Evolutionary conservation across 2,113 vertebrate genomes (phyloP), one percentile per base, ranked within the genome.

Genomic region (Prinia subflava): DNA sequence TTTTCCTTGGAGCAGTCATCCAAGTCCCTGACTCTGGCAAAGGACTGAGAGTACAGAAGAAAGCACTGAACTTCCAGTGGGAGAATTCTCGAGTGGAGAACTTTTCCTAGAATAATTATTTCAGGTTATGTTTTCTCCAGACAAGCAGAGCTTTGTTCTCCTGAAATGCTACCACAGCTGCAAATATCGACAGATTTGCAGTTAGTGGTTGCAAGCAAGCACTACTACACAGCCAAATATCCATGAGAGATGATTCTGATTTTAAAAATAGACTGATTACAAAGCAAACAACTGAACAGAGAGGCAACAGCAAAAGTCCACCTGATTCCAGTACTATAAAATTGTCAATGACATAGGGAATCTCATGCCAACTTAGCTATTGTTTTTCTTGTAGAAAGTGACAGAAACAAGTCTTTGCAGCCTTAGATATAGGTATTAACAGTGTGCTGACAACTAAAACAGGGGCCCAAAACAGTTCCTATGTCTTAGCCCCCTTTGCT

Each of bases 231-330:
- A 89, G 74, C 53, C 83, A 91, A 47, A 92, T 71, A 91, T 24
- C 73, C 56, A 87, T 60, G 47, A 71, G 44, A 60, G 81, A 52
- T 55, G 1, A 94, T 65, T 78, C 47, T 81, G 50, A 4, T 79
- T 84, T 92, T 89, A 75, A 92, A 92, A 95, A 95, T 37, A 74
- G 63, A 55, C 63, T 87, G 53, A 69, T 78, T 93, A 81, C 65
- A 78, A 95, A 87, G 60, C 76, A 59, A 95, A 83, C 49, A 89
- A 83, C 55, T 28, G 57, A 87, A 56, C 7, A 90, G 47, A 87
- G 85, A 83, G 92, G 64, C 73, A 94, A 71, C 12, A 49, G 62
- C 2, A 1, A 3, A 91, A 87, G 47, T 55, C 57, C 82, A 93
- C 70, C 90, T 94, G 62, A 77, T 88, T 85, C 37, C 37, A 76